Evolutionary conservation across 2,797 vertebrate genomes (phyloP).

Genomic region (Chloroceryle amazona): DNA sequence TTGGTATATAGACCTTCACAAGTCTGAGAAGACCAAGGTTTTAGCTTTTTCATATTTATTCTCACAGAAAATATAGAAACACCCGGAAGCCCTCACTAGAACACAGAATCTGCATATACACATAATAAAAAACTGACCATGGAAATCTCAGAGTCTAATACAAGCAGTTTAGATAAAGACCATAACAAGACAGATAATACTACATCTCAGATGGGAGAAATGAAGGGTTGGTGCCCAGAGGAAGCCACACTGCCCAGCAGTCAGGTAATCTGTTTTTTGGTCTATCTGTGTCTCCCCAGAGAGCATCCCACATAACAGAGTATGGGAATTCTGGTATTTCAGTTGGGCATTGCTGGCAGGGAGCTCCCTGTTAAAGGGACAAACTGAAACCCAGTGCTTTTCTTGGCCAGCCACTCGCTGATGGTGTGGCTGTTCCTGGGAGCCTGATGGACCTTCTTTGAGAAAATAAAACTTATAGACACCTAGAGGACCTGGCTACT

Average conservation of each 20-base stretch:
- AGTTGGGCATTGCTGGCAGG: fast-evolving
- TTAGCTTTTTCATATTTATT: neutral
- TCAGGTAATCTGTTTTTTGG: fast-evolving
- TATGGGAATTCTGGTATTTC: neutral
- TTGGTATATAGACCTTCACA: neutral
- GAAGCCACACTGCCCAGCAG: neutral
- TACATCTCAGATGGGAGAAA: neutral
- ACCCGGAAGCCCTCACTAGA: neutral
- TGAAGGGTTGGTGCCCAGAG: neutral
- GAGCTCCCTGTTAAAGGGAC: neutral
- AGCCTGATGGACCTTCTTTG: neutral
- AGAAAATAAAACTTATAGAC: neutral
- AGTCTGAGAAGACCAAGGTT: neutral
- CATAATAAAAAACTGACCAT: neutral
- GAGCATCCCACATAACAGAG: neutral
- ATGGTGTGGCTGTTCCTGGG: neutral
- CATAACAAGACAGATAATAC: neutral
- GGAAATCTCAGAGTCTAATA: neutral
- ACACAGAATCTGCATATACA: neutral
- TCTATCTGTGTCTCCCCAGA: fast-evolving
- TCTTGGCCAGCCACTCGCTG: neutral
- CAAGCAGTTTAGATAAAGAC: neutral
- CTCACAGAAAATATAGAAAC: neutral
- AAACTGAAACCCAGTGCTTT: neutral
- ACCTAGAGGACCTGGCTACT: neutral